Percentiles rank a stretch among this genome's conserved stretches.
These are phyloP conservation scores for Plebejus argus DNA, from an alignment of 2,888 invertebrate genomes.

Conservation along the genomic window DNA sequence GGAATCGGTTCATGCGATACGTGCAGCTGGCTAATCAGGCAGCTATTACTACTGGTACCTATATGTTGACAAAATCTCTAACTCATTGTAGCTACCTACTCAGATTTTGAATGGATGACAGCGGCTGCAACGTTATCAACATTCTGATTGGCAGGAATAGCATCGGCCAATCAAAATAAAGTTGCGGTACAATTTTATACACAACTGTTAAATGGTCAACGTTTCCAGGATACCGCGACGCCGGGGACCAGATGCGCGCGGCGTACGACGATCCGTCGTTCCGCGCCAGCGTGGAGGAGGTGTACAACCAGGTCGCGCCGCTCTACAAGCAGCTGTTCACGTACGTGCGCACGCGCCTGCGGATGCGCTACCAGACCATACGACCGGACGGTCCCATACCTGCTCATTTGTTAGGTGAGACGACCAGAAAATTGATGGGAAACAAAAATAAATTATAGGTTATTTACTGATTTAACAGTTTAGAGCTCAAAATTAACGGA, in stretches of 20 bases:
- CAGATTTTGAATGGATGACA: no score
- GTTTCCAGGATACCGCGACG: slow-evolving; percentile 85
- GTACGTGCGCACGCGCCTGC: slow-evolving; percentile 86
- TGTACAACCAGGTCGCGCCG: slow-evolving; percentile 84
- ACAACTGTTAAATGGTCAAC: neutral
- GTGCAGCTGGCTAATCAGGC: slow-evolving; percentile 90
- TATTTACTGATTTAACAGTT: no score
- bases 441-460: no score
- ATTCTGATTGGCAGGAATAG: no score
- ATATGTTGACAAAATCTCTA: slow-evolving; percentile 39
- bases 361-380: slow-evolving; percentile 82
- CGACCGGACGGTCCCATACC: slow-evolving; percentile 89
- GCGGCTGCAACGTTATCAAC: no score
- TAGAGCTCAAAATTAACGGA: no score
- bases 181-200: neutral
- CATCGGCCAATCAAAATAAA: no score
- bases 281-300: slow-evolving; percentile 78
- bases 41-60: slow-evolving; percentile 87
- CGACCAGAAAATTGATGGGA: neutral
- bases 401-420: slow-evolving; percentile 87
- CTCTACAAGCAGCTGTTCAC: slow-evolving; percentile 92
- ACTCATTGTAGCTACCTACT: neutral
- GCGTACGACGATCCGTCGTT: slow-evolving; percentile 87
- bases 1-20: slow-evolving; percentile 88
- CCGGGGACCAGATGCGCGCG: slow-evolving; percentile 90